phyloP scores from a whole-genome alignment of 2,888 invertebrate species.

The Tetragonula carbonaria region DNA sequence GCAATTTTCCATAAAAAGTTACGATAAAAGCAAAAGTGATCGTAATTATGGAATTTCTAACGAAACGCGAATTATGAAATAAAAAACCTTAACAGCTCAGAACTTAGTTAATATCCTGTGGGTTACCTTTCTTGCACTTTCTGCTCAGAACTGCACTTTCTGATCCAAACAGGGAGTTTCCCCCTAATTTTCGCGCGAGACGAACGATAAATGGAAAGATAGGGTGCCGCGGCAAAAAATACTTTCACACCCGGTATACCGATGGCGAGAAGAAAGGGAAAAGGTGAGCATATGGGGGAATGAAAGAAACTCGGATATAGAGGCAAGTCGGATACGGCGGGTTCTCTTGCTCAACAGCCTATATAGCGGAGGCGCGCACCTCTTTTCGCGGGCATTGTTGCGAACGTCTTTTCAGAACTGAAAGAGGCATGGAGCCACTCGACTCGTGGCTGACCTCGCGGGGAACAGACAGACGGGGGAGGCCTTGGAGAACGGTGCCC shows the following conservation, averaged over 20 bases:
- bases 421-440: conserved; percentile 69
- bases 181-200: background rate
- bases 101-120: too few relatives aligned
- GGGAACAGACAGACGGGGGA: conserved; percentile 42
- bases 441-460: conserved; percentile 70
- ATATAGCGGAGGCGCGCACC: conserved; percentile 48
- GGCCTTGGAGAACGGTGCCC: conserved; percentile 68
- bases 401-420: conserved; percentile 72
- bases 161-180: too few relatives aligned
- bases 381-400: conserved; percentile 65
- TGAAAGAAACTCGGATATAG: conserved; percentile 59
- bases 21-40: too few relatives aligned
- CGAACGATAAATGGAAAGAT: background rate
- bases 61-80: too few relatives aligned
- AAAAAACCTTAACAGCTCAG: too few relatives aligned
- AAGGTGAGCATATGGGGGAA: conserved; percentile 23
- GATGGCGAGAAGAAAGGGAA: conserved; percentile 1
- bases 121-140: too few relatives aligned
- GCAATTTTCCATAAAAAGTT: too few relatives aligned
- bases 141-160: too few relatives aligned
- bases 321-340: conserved; percentile 53
- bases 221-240: conserved; percentile 33
- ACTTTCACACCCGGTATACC: conserved; percentile 64
- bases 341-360: conserved; percentile 53
- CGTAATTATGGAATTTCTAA: too few relatives aligned